Evolutionary conservation across 1,140 invertebrate genomes (phyloP), one percentile per base, ranked within the genome.

Genomic region (Caerostris darwini): DNA sequence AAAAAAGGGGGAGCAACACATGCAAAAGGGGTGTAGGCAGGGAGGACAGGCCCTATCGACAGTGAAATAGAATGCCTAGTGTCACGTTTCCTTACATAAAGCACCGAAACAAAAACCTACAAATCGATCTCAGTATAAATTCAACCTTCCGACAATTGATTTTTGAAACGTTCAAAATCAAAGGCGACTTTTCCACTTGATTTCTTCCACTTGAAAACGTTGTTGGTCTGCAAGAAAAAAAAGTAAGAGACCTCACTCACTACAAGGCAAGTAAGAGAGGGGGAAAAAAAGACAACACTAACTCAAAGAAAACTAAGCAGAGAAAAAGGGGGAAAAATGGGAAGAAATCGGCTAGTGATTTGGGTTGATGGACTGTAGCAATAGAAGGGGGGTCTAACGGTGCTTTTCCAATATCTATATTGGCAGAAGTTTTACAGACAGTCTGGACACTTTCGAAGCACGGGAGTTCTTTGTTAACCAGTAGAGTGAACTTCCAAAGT

Each of bases 131-230:
- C 19, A 61, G 85, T 58, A 93, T 69, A 77, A 86, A 93, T 87
- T 87, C 92, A 93, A 93, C 92, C 82, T 87, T 86, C 83, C 57
- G 83, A 86, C 92, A 93, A 93, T 93, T 87, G 92, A 93, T 93
- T 93, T 93, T 87, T 87, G 92, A 93, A 93, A 87, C 82, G 67
- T 87, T 87, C 83, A 59, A 87, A 93, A 93, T 87, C 92, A 93
- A 87, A 85, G 91, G 82, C 59, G 53, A 86, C 59, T 77, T 92
- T 92, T 69, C 59, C 82, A 86, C 83, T 92, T 92, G 90, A 92
- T 83, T 92, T 71, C 81, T 64, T 57, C 50, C 81, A 92, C 77
- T 93, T 87, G 64, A 77, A 87, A 92, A 92, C 81, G 82, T 64
- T 92, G 61, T 85, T 58, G 77, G 19, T 85, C 86, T 19, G 83